These are phyloP conservation scores for Nymphalis c-album DNA, from an alignment of 2,888 invertebrate species.

Conservation along the genomic window DNA sequence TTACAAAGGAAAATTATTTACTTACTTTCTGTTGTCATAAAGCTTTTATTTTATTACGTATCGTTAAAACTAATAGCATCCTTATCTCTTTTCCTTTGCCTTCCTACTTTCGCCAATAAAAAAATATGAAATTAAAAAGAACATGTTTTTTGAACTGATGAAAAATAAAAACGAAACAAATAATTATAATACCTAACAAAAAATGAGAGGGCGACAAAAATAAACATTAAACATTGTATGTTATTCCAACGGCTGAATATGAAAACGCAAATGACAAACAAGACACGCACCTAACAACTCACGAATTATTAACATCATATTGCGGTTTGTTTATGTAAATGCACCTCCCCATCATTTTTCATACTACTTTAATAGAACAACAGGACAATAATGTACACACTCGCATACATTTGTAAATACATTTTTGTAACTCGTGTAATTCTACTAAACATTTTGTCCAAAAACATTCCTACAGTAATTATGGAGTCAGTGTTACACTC, in stretches of 20 bases:
- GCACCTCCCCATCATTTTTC: not conserved
- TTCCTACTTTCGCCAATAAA: too few species aligned
- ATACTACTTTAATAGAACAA: not conserved
- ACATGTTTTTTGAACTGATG: not conserved
- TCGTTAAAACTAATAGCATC: too few species aligned
- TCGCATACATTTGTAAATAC: not conserved
- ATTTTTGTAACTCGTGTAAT: not conserved
- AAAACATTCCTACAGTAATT: slow-evolving; percentile 5
- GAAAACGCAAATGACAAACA: slow-evolving; percentile 34
- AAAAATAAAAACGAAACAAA: not conserved
- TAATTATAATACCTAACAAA: not conserved
- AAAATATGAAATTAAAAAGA: too few species aligned
- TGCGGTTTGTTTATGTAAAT: slow-evolving; percentile 20
- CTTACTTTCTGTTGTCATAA: too few species aligned
- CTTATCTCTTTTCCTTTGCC: too few species aligned
- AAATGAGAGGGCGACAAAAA: slow-evolving; percentile 16
- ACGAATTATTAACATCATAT: slow-evolving; percentile 14
- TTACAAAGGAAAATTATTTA: too few species aligned
- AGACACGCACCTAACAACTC: slow-evolving; percentile 26
- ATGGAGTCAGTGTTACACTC: slow-evolving; percentile 23
- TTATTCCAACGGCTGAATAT: slow-evolving; percentile 27
- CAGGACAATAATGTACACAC: not conserved
- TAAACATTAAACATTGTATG: slow-evolving; percentile 25
- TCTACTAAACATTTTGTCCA: slow-evolving; percentile 2
- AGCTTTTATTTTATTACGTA: too few species aligned